These are phyloP conservation scores for Typhlichthys subterraneus DNA, from an alignment of 2,797 vertebrate genomes.

Conservation along the genomic window DNA sequence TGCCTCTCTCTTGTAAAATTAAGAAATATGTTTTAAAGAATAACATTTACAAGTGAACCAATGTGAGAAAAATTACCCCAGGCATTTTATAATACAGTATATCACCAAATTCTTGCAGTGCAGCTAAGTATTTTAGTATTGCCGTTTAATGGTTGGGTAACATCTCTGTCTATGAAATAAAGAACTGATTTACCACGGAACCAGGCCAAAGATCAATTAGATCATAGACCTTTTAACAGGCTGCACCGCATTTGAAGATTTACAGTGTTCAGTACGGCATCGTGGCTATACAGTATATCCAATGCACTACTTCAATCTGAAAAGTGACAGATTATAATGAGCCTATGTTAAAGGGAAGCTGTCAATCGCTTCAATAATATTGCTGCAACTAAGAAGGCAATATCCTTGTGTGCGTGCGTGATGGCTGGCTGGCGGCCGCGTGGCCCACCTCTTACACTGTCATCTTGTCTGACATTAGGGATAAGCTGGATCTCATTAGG, in stretches of 20 bases:
- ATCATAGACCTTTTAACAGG: slow-evolving; percentile 21
- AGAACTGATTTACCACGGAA: slow-evolving; percentile 23
- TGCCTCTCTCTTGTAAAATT: slow-evolving; percentile 42
- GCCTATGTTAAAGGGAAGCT: slow-evolving; percentile 38
- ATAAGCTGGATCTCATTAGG: slow-evolving; percentile 83
- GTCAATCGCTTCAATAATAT: slow-evolving; percentile 53
- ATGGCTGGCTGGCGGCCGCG: slow-evolving; percentile 63
- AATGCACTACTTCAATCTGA: neutral
- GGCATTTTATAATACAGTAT: slow-evolving; percentile 58
- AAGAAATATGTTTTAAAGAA: slow-evolving; percentile 70
- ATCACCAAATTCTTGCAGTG: slow-evolving; percentile 58
- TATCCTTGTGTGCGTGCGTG: slow-evolving; percentile 36
- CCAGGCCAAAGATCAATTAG: slow-evolving; percentile 25
- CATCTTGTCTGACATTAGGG: slow-evolving; percentile 78
- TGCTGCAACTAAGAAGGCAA: slow-evolving; percentile 36
- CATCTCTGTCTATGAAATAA: slow-evolving; percentile 54
- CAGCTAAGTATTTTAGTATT: slow-evolving; percentile 65
- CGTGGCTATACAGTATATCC: neutral
- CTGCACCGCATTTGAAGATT: too few relatives aligned
- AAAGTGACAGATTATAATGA: slow-evolving; percentile 30
- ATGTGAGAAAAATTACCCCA: slow-evolving; percentile 54
- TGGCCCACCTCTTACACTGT: slow-evolving; percentile 73
- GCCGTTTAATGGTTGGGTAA: slow-evolving; percentile 68
- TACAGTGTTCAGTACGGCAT: neutral
- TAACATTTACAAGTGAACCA: slow-evolving; percentile 68